Percentiles rank a stretch among this genome's conserved stretches.
Conservation (phyloP, 2,113 vertebrate species). For the Hippolais icterina region DNA sequence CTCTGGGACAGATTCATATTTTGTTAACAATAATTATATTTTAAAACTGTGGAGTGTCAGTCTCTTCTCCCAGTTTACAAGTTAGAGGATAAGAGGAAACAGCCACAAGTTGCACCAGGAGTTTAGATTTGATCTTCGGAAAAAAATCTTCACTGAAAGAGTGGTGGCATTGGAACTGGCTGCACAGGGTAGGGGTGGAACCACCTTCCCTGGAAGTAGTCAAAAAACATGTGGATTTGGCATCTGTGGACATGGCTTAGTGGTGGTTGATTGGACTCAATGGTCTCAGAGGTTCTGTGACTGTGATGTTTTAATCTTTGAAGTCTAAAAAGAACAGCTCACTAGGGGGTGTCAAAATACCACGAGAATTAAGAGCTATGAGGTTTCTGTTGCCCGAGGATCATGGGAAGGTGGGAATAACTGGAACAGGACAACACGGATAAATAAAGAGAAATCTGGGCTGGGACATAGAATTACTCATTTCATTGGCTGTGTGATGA, state of each 20-base stretch:
- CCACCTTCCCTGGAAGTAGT: background rate
- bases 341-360: background rate
- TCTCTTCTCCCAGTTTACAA: background rate
- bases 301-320: background rate
- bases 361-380: background rate
- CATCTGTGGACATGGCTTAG: background rate
- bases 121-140: background rate
- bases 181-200: background rate
- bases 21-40: background rate
- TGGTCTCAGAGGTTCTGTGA: background rate
- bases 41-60: background rate
- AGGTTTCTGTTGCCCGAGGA: background rate
- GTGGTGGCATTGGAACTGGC: background rate
- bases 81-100: background rate
- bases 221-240: background rate
- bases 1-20: background rate
- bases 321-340: background rate
- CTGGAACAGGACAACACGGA: background rate
- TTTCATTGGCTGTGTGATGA: background rate
- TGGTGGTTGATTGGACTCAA: background rate
- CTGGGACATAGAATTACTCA: background rate
- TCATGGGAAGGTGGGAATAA: background rate
- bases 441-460: background rate
- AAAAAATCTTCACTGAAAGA: background rate
- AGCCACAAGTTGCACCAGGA: background rate